Conservation (phyloP, 2,888 invertebrate species). For the Acleris sparsana region DNA sequence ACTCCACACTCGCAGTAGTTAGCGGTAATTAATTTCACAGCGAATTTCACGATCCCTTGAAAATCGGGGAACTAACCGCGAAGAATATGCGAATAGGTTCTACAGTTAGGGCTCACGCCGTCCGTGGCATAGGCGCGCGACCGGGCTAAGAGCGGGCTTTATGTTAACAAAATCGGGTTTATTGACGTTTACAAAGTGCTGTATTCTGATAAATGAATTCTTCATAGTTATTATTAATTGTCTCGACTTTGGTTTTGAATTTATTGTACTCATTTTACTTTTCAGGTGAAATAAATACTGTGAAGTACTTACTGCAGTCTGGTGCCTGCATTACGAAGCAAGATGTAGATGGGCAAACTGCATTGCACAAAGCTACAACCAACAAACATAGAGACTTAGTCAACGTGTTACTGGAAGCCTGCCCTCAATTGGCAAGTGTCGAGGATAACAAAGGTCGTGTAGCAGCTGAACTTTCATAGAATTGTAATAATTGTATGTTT, state of each 20-base stretch:
- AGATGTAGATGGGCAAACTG: constrained; percentile 92
- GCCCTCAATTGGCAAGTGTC: constrained; percentile 60
- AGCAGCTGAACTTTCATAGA: constrained; percentile 57
- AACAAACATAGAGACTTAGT: constrained; percentile 77
- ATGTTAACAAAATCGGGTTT: too few species aligned
- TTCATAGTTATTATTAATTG: too few species aligned
- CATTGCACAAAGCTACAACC: constrained; percentile 89
- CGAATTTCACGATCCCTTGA: too few species aligned
- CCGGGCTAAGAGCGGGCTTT: too few species aligned
- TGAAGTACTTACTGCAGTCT: constrained; percentile 85
- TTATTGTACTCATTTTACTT: constrained; percentile 37
- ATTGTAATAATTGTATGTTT: not conserved
- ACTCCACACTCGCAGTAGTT: too few species aligned
- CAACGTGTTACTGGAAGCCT: constrained; percentile 64
- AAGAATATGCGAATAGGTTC: too few species aligned
- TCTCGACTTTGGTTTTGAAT: not conserved
- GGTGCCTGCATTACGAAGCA: constrained; percentile 85
- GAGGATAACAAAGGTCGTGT: constrained; percentile 72
- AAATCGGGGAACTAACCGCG: too few species aligned
- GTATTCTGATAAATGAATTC: too few species aligned
- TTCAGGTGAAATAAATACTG: constrained; percentile 86
- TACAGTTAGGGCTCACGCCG: too few species aligned
- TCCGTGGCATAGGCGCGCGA: too few species aligned
- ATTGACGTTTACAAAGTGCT: too few species aligned
- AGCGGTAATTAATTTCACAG: too few species aligned